Conservation (phyloP, 2,797 vertebrate species). For the Buphagus erythrorhynchus region DNA sequence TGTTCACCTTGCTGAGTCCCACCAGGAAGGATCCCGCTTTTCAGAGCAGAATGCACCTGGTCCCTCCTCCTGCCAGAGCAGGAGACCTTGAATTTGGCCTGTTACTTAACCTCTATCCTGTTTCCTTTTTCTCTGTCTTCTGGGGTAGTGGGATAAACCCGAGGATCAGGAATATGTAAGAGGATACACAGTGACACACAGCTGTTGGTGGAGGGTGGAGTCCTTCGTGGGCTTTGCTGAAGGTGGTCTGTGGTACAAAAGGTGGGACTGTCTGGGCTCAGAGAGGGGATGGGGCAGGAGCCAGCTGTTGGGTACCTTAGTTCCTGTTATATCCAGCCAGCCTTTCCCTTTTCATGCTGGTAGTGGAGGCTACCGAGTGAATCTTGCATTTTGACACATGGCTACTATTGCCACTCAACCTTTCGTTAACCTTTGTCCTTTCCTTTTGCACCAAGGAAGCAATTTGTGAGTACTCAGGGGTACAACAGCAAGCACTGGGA, state of each 20-base stretch:
- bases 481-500: background rate
- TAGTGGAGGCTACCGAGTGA: background rate
- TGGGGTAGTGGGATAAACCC: background rate
- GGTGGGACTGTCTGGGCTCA: background rate
- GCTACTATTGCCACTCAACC: background rate
- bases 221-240: background rate
- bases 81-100: background rate
- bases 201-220: rapidly evolving
- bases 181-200: background rate
- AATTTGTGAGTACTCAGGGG: background rate
- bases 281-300: background rate
- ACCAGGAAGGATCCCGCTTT: background rate
- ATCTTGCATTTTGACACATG: background rate
- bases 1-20: background rate
- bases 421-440: background rate
- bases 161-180: background rate
- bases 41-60: background rate
- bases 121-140: rapidly evolving
- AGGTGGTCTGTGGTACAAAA: background rate
- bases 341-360: background rate
- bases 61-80: rapidly evolving
- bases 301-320: background rate
- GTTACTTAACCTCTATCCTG: background rate
- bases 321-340: background rate
- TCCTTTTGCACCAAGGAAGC: background rate